Conservation (phyloP, 2,888 invertebrate genomes). For the Drosophila kambysellisi region DNA sequence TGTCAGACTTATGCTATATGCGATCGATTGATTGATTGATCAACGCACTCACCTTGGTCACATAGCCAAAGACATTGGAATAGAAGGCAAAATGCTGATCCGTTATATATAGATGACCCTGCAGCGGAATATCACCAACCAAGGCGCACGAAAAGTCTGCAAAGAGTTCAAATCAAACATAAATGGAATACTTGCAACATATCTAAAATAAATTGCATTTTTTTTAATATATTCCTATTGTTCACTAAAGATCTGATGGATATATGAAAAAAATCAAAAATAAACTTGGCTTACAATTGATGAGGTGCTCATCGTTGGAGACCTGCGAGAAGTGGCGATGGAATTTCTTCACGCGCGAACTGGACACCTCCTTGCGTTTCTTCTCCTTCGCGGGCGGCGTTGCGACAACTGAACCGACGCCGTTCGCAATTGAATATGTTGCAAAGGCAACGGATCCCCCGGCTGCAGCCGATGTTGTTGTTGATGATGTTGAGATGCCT, state of each 20-base stretch:
- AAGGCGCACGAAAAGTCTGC: conserved; percentile 96
- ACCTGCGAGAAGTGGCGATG: conserved; percentile 94
- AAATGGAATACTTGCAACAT: not conserved
- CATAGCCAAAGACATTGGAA: conserved; percentile 97
- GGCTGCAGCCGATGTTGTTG: conserved; percentile 52
- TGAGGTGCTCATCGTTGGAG: conserved; percentile 92
- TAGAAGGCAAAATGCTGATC: conserved; percentile 98
- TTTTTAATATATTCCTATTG: no score
- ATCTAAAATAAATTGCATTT: not conserved
- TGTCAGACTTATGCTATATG: not conserved
- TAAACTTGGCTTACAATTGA: conserved; percentile 89
- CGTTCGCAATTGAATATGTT: conserved; percentile 45
- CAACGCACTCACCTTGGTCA: conserved; percentile 91
- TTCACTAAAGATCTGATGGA: no score
- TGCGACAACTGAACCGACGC: conserved; percentile 13
- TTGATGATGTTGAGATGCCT: conserved; percentile 34
- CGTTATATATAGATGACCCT: conserved; percentile 97
- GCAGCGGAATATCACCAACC: conserved; percentile 95
- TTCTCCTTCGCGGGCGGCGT: conserved; percentile 78
- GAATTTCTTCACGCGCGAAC: conserved; percentile 93
- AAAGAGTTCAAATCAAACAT: conserved; percentile 1
- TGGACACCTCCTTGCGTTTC: conserved; percentile 84
- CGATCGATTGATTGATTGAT: no score
- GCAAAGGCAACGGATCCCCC: conserved; percentile 18
- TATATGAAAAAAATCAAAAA: no score